Evolutionary conservation across 2,113 vertebrate species (phyloP), one percentile per base, ranked within the genome.

Genomic region (Motacilla alba): DNA sequence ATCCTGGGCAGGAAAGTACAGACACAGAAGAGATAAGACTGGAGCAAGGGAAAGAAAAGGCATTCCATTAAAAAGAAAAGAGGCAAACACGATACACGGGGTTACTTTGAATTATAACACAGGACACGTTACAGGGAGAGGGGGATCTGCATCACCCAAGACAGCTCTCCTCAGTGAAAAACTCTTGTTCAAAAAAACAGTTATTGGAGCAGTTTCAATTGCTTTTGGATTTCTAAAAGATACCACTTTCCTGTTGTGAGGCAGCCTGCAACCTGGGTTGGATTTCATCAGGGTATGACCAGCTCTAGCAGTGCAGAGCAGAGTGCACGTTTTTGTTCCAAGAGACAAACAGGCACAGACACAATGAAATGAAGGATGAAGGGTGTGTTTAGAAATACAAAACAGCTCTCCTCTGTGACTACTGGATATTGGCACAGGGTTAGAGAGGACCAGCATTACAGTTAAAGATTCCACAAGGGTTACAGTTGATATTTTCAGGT

Each of bases 1-100:
- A 99, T 99, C 99, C 99, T 99, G 98, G 98, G 97, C 97, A 98
- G 97, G 98, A 95, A 98, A 97, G 98, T 88, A 98, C 97, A 98
- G 97, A 98, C 96, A 98, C 83, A 97, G 89, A 97, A 94, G 64
- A 97, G 80, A 11, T 95, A 78, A 97, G 92, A 91, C 67, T 89
- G 64, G 79, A 96, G 89, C 73, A 95, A 83, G 39, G 91, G 82
- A 97, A 72, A 89, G 75, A 95, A 90, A 88, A 81, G 94, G 87
- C 87, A 87, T 62, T 75, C 90, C 80, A 90, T 83, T 95, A 94
- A 96, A 92, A 85, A 92, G 80, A 89, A 85, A 37, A 83, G 59
- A 92, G 55, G 35, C 83, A 89, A 62, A 90, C 83, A 27, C 21
- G 74, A 81, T 93, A 93, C 92, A 94, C 0, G 0, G 86, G 78